phyloP scores from a whole-genome alignment of 2,113 vertebrate species.

The Sprattus sprattus region DNA sequence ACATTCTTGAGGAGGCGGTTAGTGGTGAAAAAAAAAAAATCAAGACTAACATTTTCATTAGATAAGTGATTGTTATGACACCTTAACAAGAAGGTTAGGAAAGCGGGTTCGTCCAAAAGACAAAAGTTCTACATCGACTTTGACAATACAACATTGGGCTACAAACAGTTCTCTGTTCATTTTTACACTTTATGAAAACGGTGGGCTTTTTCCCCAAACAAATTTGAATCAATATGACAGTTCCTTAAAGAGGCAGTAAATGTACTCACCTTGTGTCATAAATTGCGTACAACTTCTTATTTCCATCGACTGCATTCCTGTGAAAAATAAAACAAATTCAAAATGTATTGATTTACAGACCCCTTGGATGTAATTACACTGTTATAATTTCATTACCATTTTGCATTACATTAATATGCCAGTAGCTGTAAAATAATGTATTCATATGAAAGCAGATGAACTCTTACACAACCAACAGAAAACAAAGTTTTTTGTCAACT shows the following conservation, averaged over 20 bases:
- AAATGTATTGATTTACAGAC: background rate
- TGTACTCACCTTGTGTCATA: slow-evolving; percentile 88
- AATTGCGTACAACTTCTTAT: slow-evolving; percentile 87
- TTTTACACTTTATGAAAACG: no score
- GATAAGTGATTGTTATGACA: no score
- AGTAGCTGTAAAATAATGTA: background rate
- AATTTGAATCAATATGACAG: background rate
- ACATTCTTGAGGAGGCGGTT: no score
- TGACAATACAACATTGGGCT: background rate
- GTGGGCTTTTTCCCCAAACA: background rate
- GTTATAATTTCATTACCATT: background rate
- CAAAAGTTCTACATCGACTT: background rate
- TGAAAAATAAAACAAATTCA: slow-evolving; percentile 57
- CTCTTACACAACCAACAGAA: no score
- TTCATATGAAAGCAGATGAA: background rate
- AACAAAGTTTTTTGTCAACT: no score
- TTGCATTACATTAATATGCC: background rate
- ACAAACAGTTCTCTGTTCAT: no score
- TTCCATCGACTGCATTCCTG: slow-evolving; percentile 91
- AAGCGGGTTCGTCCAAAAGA: background rate
- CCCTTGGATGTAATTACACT: no score
- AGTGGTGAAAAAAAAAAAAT: no score
- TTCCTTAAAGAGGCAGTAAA: background rate
- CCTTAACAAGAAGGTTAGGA: no score
- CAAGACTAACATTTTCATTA: no score